These are phyloP conservation scores for Sminthurinus aureus DNA, from an alignment of 2,888 invertebrate species.

Conservation along the genomic window DNA sequence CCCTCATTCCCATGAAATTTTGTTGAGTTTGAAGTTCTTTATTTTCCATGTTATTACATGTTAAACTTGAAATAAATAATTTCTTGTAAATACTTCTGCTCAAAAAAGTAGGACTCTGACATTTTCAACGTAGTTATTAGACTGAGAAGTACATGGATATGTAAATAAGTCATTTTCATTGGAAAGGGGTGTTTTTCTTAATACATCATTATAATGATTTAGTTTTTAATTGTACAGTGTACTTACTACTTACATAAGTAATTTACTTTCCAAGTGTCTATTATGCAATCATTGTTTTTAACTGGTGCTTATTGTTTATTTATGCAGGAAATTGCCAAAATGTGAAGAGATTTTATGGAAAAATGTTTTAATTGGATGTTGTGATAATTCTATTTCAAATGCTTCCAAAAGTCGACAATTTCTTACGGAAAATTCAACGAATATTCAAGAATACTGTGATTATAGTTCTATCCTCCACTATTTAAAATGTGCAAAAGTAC, in stretches of 20 bases:
- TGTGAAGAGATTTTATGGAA: constrained; percentile 22
- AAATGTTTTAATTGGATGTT: constrained; percentile 12
- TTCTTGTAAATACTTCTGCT: too few species aligned
- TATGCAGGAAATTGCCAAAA: constrained; percentile 21
- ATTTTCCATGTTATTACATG: too few species aligned
- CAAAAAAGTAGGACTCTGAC: too few species aligned
- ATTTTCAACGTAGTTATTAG: too few species aligned
- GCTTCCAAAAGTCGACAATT: constrained; percentile 15
- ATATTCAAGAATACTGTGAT: constrained; percentile 11
- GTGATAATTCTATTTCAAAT: background rate
- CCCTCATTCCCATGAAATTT: too few species aligned
- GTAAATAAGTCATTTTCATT: too few species aligned
- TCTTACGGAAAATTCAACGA: background rate
- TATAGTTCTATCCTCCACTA: background rate
- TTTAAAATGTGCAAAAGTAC: constrained; percentile 2
- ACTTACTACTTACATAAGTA: too few species aligned
- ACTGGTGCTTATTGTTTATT: background rate
- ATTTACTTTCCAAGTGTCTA: background rate
- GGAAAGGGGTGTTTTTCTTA: too few species aligned
- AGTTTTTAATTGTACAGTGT: constrained; percentile 1
- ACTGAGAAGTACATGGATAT: too few species aligned
- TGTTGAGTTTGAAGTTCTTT: too few species aligned
- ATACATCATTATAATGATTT: background rate
- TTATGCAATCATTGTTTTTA: background rate
- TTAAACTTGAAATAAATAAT: too few species aligned